phyloP scores from a whole-genome alignment of 2,113 vertebrate species.

The Coptodon rendalli region DNA sequence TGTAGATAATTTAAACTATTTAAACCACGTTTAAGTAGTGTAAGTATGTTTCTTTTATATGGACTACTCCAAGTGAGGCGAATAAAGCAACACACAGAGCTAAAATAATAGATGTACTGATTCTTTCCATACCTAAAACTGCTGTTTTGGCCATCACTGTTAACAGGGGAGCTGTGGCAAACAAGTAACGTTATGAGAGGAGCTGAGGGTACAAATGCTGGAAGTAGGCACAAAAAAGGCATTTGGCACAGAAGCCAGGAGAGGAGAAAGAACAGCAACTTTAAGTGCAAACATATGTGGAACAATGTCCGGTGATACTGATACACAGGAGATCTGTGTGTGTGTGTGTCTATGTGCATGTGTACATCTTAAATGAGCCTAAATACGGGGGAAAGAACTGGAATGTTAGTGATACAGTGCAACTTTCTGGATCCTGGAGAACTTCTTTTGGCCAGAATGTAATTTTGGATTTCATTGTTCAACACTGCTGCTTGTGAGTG shows the following conservation, averaged over 20 bases:
- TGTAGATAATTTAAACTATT: not conserved
- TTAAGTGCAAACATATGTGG: slow-evolving; percentile 47
- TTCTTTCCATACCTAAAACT: not conserved
- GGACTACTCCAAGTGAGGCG: not conserved
- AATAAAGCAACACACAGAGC: not conserved
- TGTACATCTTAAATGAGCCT: not conserved
- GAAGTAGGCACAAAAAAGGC: not conserved
- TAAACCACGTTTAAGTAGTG: not conserved
- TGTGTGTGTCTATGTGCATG: not conserved
- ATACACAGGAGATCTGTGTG: slow-evolving; percentile 14
- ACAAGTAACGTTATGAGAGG: not conserved
- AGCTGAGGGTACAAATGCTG: not conserved
- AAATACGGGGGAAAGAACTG: not conserved
- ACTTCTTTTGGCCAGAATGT: slow-evolving; percentile 12
- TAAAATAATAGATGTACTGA: not conserved
- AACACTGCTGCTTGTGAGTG: slow-evolving; percentile 26
- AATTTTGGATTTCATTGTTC: slow-evolving; percentile 44
- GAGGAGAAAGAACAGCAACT: not conserved
- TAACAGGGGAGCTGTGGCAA: not conserved
- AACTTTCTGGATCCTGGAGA: slow-evolving; percentile 12
- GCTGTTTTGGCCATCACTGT: not conserved
- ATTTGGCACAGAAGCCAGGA: not conserved
- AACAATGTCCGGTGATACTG: slow-evolving; percentile 3
- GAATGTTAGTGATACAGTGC: not conserved
- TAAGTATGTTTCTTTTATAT: not conserved